These are phyloP conservation scores for Amphipyra tragopoginis DNA, from an alignment of 2,888 invertebrate species.

Conservation along the genomic window DNA sequence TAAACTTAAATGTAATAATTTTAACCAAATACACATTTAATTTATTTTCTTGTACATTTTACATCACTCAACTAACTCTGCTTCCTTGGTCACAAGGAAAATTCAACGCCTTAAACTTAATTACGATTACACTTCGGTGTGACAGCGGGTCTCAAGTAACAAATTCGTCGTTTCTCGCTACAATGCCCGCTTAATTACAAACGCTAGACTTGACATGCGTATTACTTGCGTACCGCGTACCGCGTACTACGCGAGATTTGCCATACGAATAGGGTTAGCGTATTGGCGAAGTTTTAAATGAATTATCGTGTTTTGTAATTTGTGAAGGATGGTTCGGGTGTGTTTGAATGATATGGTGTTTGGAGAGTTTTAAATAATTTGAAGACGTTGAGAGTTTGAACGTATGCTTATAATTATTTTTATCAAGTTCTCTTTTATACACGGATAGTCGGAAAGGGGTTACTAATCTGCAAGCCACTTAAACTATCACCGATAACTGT, in stretches of 20 bases:
- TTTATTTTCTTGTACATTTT: not conserved
- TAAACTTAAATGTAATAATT: not conserved
- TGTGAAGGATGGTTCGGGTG: slow-evolving; percentile 8
- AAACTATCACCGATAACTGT: too few species aligned
- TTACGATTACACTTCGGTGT: slow-evolving; percentile 59
- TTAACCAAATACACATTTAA: not conserved
- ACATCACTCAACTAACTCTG: slow-evolving; percentile 15
- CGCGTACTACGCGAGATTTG: slow-evolving; percentile 53
- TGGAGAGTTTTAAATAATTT: not conserved
- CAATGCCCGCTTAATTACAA: slow-evolving; percentile 69
- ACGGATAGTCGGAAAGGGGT: too few species aligned
- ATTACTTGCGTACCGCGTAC: slow-evolving; percentile 58
- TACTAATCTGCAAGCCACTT: too few species aligned
- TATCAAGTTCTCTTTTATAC: not conserved
- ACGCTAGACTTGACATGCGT: slow-evolving; percentile 59
- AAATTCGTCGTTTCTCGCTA: slow-evolving; percentile 59
- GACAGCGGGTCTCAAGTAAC: slow-evolving; percentile 54
- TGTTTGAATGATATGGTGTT: slow-evolving; percentile 7
- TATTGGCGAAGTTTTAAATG: slow-evolving; percentile 47
- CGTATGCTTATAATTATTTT: not conserved
- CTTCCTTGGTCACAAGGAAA: slow-evolving; percentile 15
- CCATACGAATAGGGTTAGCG: slow-evolving; percentile 49
- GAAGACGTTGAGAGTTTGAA: not conserved
- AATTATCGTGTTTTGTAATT: slow-evolving; percentile 38
- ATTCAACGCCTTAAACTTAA: slow-evolving; percentile 24